Base-by-base conservation (phyloP, 2,888 invertebrate genomes). In the Hemaris fuciformis region DNA sequence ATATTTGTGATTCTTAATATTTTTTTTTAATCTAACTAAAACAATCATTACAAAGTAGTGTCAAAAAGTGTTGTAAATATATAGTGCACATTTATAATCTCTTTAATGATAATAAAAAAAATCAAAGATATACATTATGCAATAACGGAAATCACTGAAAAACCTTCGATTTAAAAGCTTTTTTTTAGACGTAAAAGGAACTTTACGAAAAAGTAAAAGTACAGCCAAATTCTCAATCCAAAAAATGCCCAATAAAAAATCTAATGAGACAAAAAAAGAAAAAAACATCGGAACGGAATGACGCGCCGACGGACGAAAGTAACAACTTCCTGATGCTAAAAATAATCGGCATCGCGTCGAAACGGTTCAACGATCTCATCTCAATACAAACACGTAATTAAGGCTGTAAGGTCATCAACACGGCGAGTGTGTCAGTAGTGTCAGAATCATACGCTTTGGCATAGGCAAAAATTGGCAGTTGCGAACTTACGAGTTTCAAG, bases 361-460 rank as follows among this genome's bases (percentile, higher is more conserved):
- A 27, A 41, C 53, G 48, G 61, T 62, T 62, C 57, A 57, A 57
- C 61, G 61, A 57, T 57, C 45, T 25, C 38, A 48, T 62, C 45
- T 62, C 22, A 41, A 23, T 46, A 46, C 43, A 25, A 34, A 57
- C 57, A 58, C 46, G 57, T 60, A 62, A 66, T 61, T 58, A 62
- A 61, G 62, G 23, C 62, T 59, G 31, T 38, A 57, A 56, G 66
- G 62, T 66, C 66, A 62, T 67, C 63, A 67, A 60, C 64, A 61
- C 61, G 13, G 13, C 13, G 38, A 46, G 46, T 46, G 46, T 46
- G 45, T 59, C 46, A 59, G 59, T 38, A 23, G 34, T 23, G 43
- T 58, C 0, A 31, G 10, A 27, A 27, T n/a, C 18, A 31, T 53
- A 8, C 53, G 31, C 13, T 31, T 53, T 53, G 31, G 53, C 53